Evolutionary conservation across 2,797 vertebrate genomes (phyloP), one percentile per base, ranked within the genome.

Genomic region (Caiman crocodilus): DNA sequence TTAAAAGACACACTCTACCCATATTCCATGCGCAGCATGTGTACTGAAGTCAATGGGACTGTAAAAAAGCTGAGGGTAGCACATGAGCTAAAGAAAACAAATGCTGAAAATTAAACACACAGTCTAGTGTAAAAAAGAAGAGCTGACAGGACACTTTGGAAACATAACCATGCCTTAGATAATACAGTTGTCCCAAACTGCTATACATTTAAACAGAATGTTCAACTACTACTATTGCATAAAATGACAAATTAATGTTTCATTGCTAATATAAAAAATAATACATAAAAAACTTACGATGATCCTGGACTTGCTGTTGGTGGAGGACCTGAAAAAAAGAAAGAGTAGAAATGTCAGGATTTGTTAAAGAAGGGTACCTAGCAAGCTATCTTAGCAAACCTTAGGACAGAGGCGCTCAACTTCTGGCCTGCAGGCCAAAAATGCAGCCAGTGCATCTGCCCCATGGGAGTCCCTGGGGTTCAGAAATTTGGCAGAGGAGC

Each of bases 281-380:
- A 96, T 94, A 93, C 90, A 94, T 12, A 95, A 97, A 94, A 77
- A 90, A 99, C 99, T 99, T 98, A 99, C 99, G 98, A 98, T 92
- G 99, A 98, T 98, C 99, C 99, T 74, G 99, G 97, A 96, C 99
- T 98, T 76, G 98, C 98, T 14, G 99, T 99, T 84, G 99, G 99
- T 82, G 98, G 98, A 58, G 99, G 99, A 96, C 99, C 99, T 99
- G 94, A 74, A 97, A 91, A 93, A 97, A 94, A 30, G 90, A 96
- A 93, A 97, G 95, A 92, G 94, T 93, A 89, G 94, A 94, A 95
- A 94, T 42, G 94, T 87, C 13, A 1, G 55, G 71, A 82, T 96
- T 87, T 95, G 64, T 89, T 94, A 93, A 30, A 18, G 69, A 7
- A 7, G 88, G 89, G 95, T n/a, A 91, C 87, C 60, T 2, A 84